phyloP scores from a whole-genome alignment of 1,140 invertebrate genomes.

The Nylanderia fulva region DNA sequence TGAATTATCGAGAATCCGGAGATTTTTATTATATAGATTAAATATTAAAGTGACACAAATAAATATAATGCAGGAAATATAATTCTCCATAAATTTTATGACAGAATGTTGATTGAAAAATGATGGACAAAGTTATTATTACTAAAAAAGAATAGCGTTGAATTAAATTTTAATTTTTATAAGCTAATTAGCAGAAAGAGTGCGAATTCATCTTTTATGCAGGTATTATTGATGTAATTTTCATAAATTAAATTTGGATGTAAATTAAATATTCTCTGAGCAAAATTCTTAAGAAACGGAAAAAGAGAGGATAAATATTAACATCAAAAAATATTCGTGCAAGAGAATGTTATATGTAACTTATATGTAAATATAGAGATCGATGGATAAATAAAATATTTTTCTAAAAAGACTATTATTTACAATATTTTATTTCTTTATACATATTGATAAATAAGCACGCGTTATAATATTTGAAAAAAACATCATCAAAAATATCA shows the following conservation, averaged over 20 bases:
- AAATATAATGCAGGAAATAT: not conserved
- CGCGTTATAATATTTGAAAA: not conserved
- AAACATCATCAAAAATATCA: not conserved
- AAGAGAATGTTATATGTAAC: not conserved
- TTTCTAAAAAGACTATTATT: not conserved
- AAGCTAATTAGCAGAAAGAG: not conserved
- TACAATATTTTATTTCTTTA: not conserved
- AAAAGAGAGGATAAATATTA: not conserved
- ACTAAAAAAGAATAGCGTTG: not conserved
- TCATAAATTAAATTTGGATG: not conserved
- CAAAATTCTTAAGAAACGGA: not conserved
- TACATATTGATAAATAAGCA: not conserved
- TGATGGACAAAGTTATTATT: not conserved
- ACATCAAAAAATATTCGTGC: not conserved
- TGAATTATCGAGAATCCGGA: not conserved
- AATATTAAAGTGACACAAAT: not conserved
- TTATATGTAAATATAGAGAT: not conserved
- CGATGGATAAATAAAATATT: not conserved
- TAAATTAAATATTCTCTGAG: not conserved
- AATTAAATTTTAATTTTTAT: not conserved
- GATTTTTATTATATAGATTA: not conserved
- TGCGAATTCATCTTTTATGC: not conserved
- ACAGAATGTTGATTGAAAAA: not conserved
- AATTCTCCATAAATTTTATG: not conserved
- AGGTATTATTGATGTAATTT: not conserved